Evolutionary conservation across 2,888 invertebrate genomes (phyloP), one percentile per base, ranked within the genome.

Genomic region (Lymantria monacha): DNA sequence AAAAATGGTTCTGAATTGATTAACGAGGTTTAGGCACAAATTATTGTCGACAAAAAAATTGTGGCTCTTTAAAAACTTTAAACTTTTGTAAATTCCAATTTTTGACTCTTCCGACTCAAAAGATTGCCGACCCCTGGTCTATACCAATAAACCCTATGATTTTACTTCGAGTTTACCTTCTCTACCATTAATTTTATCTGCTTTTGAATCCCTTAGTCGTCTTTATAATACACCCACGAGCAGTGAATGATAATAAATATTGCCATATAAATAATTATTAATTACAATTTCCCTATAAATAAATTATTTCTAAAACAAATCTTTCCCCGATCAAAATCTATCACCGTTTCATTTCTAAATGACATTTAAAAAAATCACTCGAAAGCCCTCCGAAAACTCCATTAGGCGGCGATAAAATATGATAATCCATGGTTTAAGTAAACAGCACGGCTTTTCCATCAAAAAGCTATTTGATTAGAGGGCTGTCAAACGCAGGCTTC

Each of bases 401-500:
- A 61, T 66, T 66, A 57, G 48, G 51, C 44, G 40, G 49, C 40
- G 49, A 51, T 53, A 59, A 55, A 60, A 53, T 62, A 62, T 60
- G 54, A 57, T 66, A 64, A 67, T 67, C 67, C 48, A 41, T 52
- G 55, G 43, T 46, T 46, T 58, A 54, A 51, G 53, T 59, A 62
- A 57, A 57, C 59, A 53, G 45, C 59, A 47, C 46, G 54, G 54
- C 53, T 57, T 59, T 65, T 63, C 65, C 65, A 54, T 61, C 63
- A 54, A 53, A 63, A 59, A 51, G 59, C 53, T 65, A 60, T 67
- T 66, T 66, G 66, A 67, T 67, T 60, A 66, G 60, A 59, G 53
- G 41, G 15, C 66, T 66, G 66, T 67, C 66, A 64, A 42, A 14
- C 7, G 10, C 66, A 66, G 66, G 11, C 38, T 37, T 14, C 46